Conservation (phyloP, 2,113 vertebrate species). For the Acanthisitta chloris region DNA sequence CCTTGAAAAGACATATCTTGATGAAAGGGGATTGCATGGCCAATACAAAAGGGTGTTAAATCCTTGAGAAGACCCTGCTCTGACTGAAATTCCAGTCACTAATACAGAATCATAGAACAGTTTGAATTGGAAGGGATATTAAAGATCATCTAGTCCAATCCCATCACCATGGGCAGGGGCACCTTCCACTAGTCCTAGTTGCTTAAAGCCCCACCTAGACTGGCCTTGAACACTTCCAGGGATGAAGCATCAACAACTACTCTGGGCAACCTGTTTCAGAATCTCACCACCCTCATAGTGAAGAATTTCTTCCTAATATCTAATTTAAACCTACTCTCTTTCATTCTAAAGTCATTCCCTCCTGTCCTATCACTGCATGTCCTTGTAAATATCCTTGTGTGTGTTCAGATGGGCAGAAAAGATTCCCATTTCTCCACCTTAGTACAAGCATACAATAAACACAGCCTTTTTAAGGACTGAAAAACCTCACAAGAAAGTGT, state of each 20-base stretch:
- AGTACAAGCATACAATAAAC: background rate
- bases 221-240: background rate
- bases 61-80: background rate
- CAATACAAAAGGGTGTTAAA: background rate
- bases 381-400: background rate
- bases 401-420: background rate
- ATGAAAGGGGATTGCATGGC: background rate
- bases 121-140: background rate
- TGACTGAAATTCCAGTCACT: background rate
- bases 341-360: background rate
- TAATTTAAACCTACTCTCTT: background rate
- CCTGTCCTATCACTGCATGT: background rate
- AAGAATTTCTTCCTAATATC: background rate
- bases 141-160: background rate
- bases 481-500: background rate
- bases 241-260: accelerated
- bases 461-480: background rate
- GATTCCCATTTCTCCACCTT: background rate
- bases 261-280: background rate
- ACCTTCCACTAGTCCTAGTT: background rate
- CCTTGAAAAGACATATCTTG: background rate
- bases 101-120: background rate
- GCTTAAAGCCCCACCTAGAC: background rate
- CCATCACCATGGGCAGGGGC: accelerated
- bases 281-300: background rate